A percentile compares a stretch with the other conserved stretches of the same genome.
phyloP scores from a whole-genome alignment of 2,797 vertebrate genomes.

The Leptatherina wallacei region DNA sequence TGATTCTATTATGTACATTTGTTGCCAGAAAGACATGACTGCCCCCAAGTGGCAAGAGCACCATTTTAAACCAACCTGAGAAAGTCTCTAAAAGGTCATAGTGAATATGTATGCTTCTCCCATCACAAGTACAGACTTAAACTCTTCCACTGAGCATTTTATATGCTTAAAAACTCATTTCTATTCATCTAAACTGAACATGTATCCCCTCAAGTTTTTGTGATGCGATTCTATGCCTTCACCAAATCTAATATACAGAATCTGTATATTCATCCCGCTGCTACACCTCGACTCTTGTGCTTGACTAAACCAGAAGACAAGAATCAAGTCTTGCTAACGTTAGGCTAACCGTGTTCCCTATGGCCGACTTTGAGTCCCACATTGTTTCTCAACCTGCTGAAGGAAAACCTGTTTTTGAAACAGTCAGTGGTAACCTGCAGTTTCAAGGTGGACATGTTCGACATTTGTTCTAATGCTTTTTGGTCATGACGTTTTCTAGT shows the following conservation, averaged over 20 bases:
- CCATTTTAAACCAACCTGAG: constrained; percentile 49
- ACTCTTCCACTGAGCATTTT: not conserved
- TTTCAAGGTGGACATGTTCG: not conserved
- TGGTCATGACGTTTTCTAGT: not conserved
- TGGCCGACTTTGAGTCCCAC: not conserved
- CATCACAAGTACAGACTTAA: not conserved
- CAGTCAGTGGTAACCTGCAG: not conserved
- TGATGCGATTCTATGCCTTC: not conserved
- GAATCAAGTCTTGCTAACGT: too few species aligned
- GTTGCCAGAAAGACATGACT: constrained; percentile 19
- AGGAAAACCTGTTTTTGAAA: not conserved
- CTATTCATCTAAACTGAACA: not conserved
- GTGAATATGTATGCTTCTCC: not conserved
- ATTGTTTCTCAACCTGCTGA: not conserved
- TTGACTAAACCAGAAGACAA: not conserved
- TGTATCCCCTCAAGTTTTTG: not conserved
- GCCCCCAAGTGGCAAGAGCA: constrained; percentile 54
- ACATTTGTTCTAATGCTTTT: not conserved
- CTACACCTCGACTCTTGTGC: not conserved
- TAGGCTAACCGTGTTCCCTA: not conserved
- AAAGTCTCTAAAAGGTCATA: not conserved
- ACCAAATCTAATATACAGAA: not conserved
- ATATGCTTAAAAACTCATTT: not conserved
- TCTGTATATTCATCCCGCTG: not conserved
- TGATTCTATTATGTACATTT: not conserved